phyloP scores from a whole-genome alignment of 2,113 vertebrate species.

The Aleadryas rufinucha region DNA sequence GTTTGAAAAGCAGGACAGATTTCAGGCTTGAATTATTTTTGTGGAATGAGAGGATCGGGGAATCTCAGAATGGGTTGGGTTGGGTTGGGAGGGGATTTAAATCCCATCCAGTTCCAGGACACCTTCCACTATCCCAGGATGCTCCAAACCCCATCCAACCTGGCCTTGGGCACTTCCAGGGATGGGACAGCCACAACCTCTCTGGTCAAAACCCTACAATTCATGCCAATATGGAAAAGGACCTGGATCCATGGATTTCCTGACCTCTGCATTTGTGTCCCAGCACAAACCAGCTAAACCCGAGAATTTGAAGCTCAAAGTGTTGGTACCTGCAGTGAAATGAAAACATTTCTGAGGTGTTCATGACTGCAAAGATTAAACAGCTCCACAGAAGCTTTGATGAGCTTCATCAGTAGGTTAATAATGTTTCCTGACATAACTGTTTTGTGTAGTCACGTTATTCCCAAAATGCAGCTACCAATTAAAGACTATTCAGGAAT shows the following conservation, averaged over 20 bases:
- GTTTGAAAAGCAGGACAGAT: too few species aligned
- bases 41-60: background rate
- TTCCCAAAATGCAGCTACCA: background rate
- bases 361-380: background rate
- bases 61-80: background rate
- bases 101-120: background rate
- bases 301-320: background rate
- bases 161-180: background rate
- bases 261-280: background rate
- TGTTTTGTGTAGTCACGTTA: background rate
- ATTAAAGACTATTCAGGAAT: conserved; percentile 4
- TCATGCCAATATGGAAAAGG: background rate
- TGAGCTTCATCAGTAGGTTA: background rate
- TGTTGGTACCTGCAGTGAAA: too few species aligned
- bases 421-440: background rate
- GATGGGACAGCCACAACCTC: background rate
- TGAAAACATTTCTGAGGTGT: background rate
- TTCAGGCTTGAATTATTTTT: too few species aligned
- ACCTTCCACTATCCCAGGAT: background rate
- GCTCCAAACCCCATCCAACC: background rate
- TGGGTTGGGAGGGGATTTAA: background rate
- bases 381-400: background rate
- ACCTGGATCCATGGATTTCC: background rate
- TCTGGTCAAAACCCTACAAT: background rate
- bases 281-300: background rate